A percentile compares a stretch with the other conserved stretches of the same genome.
These are phyloP conservation scores for Pseudoips prasinana DNA, from an alignment of 2,888 invertebrate genomes.

Conservation along the genomic window DNA sequence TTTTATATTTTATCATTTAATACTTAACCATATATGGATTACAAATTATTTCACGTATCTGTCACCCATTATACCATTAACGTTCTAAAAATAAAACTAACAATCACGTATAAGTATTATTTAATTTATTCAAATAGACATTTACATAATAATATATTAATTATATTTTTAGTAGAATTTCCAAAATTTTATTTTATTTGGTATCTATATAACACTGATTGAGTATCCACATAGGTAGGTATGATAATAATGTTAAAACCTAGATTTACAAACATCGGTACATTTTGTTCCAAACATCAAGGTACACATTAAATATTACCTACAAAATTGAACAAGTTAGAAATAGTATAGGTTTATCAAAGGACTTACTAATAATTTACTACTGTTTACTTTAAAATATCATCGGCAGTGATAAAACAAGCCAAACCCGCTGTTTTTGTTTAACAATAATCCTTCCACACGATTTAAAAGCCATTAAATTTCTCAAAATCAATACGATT, in stretches of 20 bases:
- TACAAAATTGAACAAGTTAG: constrained; percentile 82
- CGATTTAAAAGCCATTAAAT: constrained; percentile 27
- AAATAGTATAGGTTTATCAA: constrained; percentile 80
- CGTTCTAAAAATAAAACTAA: constrained; percentile 70
- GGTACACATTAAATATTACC: constrained; percentile 77
- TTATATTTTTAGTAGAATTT: constrained; percentile 71
- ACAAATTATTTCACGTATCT: too few relatives aligned
- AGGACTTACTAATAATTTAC: constrained; percentile 65
- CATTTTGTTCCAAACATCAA: constrained; percentile 73
- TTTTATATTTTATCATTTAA: too few relatives aligned
- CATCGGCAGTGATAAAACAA: constrained; percentile 78
- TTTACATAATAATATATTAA: constrained; percentile 72
- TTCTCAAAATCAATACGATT: constrained; percentile 34
- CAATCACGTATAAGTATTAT: constrained; percentile 67
- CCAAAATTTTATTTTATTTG: constrained; percentile 73
- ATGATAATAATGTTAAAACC: constrained; percentile 58
- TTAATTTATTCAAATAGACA: constrained; percentile 81
- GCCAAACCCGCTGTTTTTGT: constrained; percentile 55
- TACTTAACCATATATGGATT: too few relatives aligned
- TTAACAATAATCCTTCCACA: constrained; percentile 35
- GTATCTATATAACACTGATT: constrained; percentile 75
- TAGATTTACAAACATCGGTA: constrained; percentile 69
- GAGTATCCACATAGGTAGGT: constrained; percentile 64
- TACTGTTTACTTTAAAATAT: constrained; percentile 53
- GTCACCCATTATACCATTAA: too few relatives aligned